Percentiles rank a stretch among this genome's conserved stretches.
phyloP scores from a whole-genome alignment of 2,113 vertebrate genomes.

The Perognathus longimembris region DNA sequence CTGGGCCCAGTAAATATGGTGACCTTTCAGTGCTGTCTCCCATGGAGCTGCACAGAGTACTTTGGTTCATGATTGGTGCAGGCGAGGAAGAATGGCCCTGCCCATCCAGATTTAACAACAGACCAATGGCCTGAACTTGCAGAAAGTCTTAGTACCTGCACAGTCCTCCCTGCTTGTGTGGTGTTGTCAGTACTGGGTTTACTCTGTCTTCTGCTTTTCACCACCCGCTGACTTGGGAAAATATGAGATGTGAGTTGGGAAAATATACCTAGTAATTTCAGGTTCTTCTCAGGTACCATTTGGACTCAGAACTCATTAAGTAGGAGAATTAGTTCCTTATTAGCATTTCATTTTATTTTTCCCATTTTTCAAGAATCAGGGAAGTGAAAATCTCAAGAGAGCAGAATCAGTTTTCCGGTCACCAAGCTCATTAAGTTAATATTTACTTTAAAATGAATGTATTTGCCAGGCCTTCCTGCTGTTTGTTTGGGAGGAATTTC shows the following conservation, averaged over 20 bases:
- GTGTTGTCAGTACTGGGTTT: not conserved
- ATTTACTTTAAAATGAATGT: slow-evolving; percentile 76
- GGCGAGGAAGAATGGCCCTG: not conserved
- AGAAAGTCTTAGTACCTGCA: not conserved
- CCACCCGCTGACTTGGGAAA: not conserved
- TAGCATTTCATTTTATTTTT: not conserved
- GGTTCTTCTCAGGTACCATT: not conserved
- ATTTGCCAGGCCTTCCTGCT: slow-evolving; percentile 69
- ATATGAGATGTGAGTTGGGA: not conserved
- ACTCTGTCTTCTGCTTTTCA: not conserved
- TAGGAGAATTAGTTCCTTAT: slow-evolving; percentile 2
- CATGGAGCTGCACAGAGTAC: not conserved
- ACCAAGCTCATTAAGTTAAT: slow-evolving; percentile 76
- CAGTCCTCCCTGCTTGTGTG: not conserved
- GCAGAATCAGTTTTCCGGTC: slow-evolving; percentile 58
- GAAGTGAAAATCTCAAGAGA: slow-evolving; percentile 66
- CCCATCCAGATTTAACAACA: not conserved
- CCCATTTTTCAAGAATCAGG: slow-evolving; percentile 18
- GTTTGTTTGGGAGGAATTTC: slow-evolving; percentile 64
- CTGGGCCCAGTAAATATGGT: no score
- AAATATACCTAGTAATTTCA: not conserved
- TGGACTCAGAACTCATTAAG: not conserved
- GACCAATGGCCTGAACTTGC: not conserved
- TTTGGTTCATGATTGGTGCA: not conserved
- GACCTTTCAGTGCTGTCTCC: not conserved